phyloP scores from a whole-genome alignment of 2,113 vertebrate genomes.

The Callithrix jacchus region DNA sequence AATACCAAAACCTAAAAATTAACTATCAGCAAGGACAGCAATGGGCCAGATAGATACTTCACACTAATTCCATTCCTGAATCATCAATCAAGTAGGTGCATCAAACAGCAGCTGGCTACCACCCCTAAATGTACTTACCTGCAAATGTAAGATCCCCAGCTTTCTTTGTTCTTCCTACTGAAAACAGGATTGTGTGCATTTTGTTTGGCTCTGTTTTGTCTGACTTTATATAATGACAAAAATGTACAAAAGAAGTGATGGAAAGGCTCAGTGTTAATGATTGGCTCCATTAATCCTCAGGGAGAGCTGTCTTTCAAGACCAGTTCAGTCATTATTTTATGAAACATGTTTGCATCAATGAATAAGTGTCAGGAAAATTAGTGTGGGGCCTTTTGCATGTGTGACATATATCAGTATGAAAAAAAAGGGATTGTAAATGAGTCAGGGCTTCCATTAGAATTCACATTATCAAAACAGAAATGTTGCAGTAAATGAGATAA shows the following conservation, averaged over 20 bases:
- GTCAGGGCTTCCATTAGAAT: slow-evolving; percentile 28
- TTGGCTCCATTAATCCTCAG: neutral
- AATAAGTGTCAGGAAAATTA: slow-evolving; percentile 61
- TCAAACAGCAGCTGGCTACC: neutral
- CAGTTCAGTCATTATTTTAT: slow-evolving; percentile 23
- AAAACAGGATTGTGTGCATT: neutral
- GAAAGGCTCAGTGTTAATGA: neutral
- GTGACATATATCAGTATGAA: slow-evolving; percentile 25
- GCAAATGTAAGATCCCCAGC: neutral
- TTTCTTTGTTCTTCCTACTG: neutral
- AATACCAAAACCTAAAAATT: neutral
- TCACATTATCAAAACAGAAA: slow-evolving; percentile 44
- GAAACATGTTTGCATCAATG: slow-evolving; percentile 45
- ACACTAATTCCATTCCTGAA: neutral
- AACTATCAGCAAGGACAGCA: neutral
- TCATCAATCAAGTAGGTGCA: neutral
- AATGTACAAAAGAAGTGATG: neutral
- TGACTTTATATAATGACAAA: neutral
- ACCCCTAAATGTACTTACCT: neutral
- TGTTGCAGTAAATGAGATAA: slow-evolving; percentile 39
- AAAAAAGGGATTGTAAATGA: slow-evolving; percentile 56
- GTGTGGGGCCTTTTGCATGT: neutral
- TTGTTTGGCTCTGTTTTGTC: neutral
- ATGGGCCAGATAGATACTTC: neutral
- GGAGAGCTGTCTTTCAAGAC: neutral